phyloP scores from a whole-genome alignment of 2,113 vertebrate species.

The Actinemys pallida region DNA sequence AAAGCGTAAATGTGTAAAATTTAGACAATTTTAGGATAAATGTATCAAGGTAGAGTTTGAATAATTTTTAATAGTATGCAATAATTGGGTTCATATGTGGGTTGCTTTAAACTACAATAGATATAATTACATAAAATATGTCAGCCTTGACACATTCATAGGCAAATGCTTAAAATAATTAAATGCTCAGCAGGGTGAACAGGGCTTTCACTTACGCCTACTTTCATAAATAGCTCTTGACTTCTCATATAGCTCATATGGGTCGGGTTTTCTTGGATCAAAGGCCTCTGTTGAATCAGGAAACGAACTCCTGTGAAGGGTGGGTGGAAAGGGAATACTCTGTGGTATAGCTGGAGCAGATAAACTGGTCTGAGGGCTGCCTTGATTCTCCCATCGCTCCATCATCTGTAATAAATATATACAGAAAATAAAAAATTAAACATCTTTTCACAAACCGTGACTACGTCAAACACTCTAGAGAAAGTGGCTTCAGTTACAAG shows the following conservation, averaged over 20 bases:
- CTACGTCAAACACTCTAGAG: background rate
- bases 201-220: conserved; percentile 96
- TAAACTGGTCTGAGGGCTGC: conserved; percentile 92
- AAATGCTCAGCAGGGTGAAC: conserved; percentile 42
- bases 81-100: conserved; percentile 14
- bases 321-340: conserved; percentile 90
- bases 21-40: conserved; percentile 19
- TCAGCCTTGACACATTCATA: background rate
- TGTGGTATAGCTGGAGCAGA: conserved; percentile 89
- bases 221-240: conserved; percentile 99
- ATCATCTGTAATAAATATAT: conserved; percentile 86
- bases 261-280: conserved; percentile 95
- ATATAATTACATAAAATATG: conserved; percentile 33
- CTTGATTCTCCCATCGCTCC: conserved; percentile 95
- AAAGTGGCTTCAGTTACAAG: background rate
- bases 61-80: background rate
- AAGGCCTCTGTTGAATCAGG: conserved; percentile 94
- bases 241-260: conserved; percentile 97
- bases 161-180: conserved; percentile 14
- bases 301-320: conserved; percentile 92
- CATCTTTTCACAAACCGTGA: background rate
- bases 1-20: conserved; percentile 10
- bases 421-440: conserved; percentile 25
- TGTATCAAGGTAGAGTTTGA: background rate
- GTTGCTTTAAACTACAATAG: conserved; percentile 38